phyloP scores from a whole-genome alignment of 1,140 invertebrate species.

The Trissolcus basalis region DNA sequence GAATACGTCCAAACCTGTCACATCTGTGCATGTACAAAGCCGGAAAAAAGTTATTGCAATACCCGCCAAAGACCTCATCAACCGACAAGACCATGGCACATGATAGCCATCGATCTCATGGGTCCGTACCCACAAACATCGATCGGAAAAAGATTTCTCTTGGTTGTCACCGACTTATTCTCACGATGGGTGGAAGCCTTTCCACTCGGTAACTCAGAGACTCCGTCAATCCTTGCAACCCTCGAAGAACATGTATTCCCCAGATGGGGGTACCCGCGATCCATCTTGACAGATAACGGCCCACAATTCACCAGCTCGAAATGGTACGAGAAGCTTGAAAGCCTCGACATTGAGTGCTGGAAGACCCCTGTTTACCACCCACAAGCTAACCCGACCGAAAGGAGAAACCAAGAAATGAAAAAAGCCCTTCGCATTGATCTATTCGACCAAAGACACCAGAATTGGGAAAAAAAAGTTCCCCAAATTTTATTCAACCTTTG shows the following conservation, averaged over 20 bases:
- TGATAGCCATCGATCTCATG: background rate
- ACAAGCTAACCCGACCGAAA: slow-evolving; percentile 8
- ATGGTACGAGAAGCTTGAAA: too few relatives aligned
- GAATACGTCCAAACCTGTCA: background rate
- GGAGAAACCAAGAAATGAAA: slow-evolving; percentile 18
- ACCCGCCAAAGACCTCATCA: background rate
- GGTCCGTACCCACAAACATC: background rate
- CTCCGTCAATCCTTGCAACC: slow-evolving; percentile 1
- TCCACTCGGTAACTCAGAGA: background rate
- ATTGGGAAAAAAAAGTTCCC: slow-evolving; percentile 29
- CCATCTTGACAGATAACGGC: slow-evolving; percentile 60
- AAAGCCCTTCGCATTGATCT: slow-evolving; percentile 9
- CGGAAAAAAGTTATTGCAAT: background rate
- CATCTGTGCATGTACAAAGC: background rate
- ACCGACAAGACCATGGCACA: background rate
- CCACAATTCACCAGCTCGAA: slow-evolving; percentile 48
- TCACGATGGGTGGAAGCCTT: background rate
- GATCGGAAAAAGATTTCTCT: background rate
- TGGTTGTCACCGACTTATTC: slow-evolving; percentile 1
- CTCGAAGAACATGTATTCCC: slow-evolving; percentile 58
- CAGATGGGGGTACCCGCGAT: slow-evolving; percentile 51
- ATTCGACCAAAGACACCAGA: background rate
- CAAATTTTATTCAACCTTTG: slow-evolving; percentile 12
- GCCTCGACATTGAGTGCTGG: background rate
- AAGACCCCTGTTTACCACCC: slow-evolving; percentile 3